Conservation (phyloP, 2,797 vertebrate genomes). For the Mormyrus hasselquistii region DNA sequence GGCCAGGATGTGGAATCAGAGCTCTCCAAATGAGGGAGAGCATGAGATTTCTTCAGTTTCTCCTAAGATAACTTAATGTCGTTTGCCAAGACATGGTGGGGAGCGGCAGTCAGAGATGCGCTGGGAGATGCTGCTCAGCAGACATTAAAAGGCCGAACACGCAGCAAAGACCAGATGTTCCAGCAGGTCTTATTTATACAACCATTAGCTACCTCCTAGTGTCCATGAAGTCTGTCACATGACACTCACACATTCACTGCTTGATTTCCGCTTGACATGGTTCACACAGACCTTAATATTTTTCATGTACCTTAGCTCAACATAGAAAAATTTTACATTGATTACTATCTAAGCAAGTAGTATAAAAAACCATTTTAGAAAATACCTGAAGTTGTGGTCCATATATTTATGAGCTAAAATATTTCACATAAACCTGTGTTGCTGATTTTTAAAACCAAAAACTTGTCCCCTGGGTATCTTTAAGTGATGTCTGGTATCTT, state of each 20-base stretch:
- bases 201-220: slow-evolving; percentile 96
- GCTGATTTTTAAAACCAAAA: background rate
- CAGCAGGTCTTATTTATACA: slow-evolving; percentile 99
- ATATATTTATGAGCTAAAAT: background rate
- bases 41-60: slow-evolving; percentile 82
- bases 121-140: slow-evolving; percentile 99
- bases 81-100: slow-evolving; percentile 93
- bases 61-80: slow-evolving; percentile 98
- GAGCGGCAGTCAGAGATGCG: slow-evolving; percentile 98
- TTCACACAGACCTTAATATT: background rate
- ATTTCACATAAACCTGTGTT: background rate
- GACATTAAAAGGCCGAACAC: slow-evolving; percentile 99
- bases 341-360: background rate
- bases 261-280: background rate
- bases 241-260: background rate
- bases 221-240: slow-evolving; percentile 73
- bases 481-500: background rate
- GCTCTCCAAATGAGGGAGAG: slow-evolving; percentile 76
- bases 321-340: background rate
- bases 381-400: background rate
- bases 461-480: background rate
- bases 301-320: background rate
- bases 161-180: slow-evolving; percentile 99
- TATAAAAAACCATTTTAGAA: slow-evolving; percentile 5
- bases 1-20: slow-evolving; percentile 45